Evolutionary conservation across 2,113 vertebrate species (phyloP), one percentile per base, ranked within the genome.

Genomic region (Xenopus laevis): DNA sequence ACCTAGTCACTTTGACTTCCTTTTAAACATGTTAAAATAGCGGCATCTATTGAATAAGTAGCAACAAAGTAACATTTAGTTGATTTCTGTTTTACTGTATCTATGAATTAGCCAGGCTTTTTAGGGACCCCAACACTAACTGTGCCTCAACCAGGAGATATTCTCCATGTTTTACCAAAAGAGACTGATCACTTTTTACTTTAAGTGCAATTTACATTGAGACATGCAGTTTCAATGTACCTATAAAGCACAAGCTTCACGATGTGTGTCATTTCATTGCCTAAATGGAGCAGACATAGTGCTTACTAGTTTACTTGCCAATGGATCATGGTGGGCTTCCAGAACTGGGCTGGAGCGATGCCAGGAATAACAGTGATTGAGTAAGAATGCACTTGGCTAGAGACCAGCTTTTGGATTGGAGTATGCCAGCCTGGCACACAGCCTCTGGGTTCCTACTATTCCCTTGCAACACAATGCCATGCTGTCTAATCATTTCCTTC

Each of bases 301-400:
- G 67, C 15, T 47, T 15, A 17, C n/a, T n/a, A 45, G 20, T 27
- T 75, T 58, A 62, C 68, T 46, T 77, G 74, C 74, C 74, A 77
- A 64, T 77, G 44, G 62, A 63, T 18, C 47, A 64, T 70, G 58
- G 66, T 70, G 60, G 44, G 61, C 62, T 63, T 77, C 59, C 60
- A 77, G 74, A 61, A 53, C 65, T 60, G 30, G 64, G 67, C n/a
- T 77, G 63, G 15, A 77, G 18, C 57, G 59, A 64, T 77, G 74
- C 74, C 74, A 77, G 74, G 59, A 70, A 70, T 70, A 77, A 76
- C 74, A 74, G 74, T 77, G 59, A 77, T 70, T 77, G 65, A 64
- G 59, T 53, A 70, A 62, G 57, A 75, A 68, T 58, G 70, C 46
- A 18, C 59, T 70, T 70, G 74, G 74, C 74, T 64, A 27, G 27